These are phyloP conservation scores for Leucosticte australis DNA, from an alignment of 2,113 vertebrate genomes.

Conservation along the genomic window DNA sequence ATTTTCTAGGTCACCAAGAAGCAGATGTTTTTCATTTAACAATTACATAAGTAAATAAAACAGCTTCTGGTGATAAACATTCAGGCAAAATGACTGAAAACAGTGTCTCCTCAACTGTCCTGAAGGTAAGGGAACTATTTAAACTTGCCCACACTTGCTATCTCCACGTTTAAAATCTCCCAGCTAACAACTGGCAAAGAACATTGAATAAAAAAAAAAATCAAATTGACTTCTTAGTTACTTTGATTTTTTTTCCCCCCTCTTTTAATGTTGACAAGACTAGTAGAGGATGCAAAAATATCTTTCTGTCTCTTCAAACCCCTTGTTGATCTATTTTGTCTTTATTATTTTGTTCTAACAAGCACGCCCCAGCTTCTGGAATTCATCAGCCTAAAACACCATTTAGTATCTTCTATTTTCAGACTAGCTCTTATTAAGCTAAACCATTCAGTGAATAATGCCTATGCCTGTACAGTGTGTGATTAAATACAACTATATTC, in stretches of 20 bases:
- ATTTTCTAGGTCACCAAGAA: conserved; percentile 9
- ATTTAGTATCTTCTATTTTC: neutral
- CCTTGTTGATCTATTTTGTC: neutral
- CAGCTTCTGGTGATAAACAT: neutral
- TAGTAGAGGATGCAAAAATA: conserved; percentile 5
- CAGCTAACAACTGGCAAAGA: neutral
- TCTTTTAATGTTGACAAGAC: neutral
- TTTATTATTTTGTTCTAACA: conserved; percentile 2
- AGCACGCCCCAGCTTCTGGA: neutral
- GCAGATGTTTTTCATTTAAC: neutral
- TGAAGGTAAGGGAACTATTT: neutral
- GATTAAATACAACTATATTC: neutral
- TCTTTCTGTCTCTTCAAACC: neutral
- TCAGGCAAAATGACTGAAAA: neutral
- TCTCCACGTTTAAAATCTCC: neutral
- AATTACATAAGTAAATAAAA: neutral
- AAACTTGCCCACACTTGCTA: neutral
- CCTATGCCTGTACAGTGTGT: neutral
- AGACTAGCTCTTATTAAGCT: neutral
- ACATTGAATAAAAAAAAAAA: conserved; percentile 1
- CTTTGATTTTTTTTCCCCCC: neutral
- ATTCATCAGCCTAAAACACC: conserved; percentile 25
- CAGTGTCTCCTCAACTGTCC: neutral
- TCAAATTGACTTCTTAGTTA: neutral
- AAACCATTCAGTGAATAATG: neutral